Base-by-base conservation (phyloP, 2,888 invertebrate genomes). In the Hybos culiciformis region DNA sequence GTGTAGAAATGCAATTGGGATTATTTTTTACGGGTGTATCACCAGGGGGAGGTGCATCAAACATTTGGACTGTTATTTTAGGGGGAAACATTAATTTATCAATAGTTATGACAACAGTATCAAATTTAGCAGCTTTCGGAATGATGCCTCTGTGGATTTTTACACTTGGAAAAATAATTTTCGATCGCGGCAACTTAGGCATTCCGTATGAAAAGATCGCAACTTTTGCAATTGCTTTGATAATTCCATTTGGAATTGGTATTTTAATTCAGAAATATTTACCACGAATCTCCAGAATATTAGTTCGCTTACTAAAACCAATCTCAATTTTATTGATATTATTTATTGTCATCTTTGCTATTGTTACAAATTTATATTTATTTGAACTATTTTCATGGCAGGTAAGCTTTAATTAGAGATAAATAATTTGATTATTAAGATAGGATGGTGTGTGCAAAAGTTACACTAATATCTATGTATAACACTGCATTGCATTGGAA, bases 11-110 rank as follows among this genome's bases (percentile, higher is more conserved):
- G 75, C 81, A 83, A 37, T 63, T 92, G 51, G 91, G 91, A 4
- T 73, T 92, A 63, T 91, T 91, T 67, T 86, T 88, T 63, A 84
- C 88, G 1, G 91, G 91, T 0, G 84, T 88, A 17, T 80, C 86
- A 4, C 91, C 91, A 1, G 86, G 84, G n/a, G 91, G 97, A 1
- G 96, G 94, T 0, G 92, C 93, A 19, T 93, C 93, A 38, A 97
- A 97, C 65, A 87, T 94, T 54, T 97, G 94, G 92, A 84, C 92
- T 0, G 80, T 86, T 50, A 75, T 96, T 14, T 71, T 97, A 3
- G 85, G 83, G 4, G 96, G 92, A 5, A 96, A 97, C 67, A 75
- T 96, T 5, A 84, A 92, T 62, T 71, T 97, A 32, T 93, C 93
- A 0, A 78, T 97, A 38, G 83, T 96, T 14, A 93, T 97, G 94